A percentile compares a stretch with the other conserved stretches of the same genome.
Conservation (phyloP, 2,888 invertebrate species). For the Scaptomyza parva region DNA sequence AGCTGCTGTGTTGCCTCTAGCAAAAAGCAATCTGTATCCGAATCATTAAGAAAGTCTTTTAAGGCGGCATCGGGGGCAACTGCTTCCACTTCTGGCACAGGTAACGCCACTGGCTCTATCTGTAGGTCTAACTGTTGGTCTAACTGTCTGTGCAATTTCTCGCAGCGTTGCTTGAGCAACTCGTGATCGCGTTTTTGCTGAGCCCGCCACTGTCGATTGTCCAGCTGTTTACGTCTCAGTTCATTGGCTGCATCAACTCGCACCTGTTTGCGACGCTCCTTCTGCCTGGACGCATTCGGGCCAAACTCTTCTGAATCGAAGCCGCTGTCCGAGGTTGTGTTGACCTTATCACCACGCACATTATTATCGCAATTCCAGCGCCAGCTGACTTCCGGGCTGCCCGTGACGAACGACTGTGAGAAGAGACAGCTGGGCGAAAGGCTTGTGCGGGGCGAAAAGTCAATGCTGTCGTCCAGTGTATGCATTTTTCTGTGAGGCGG, state of each 20-base stretch:
- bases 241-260: slow-evolving; percentile 48
- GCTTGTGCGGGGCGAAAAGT: slow-evolving; percentile 74
- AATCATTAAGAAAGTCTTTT: slow-evolving; percentile 80
- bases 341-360: slow-evolving; percentile 34
- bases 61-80: slow-evolving; percentile 44
- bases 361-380: slow-evolving; percentile 71
- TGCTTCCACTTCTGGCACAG: neutral
- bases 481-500: slow-evolving; percentile 73
- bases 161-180: slow-evolving; percentile 77
- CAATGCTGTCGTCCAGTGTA: slow-evolving; percentile 76
- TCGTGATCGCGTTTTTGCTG: slow-evolving; percentile 73
- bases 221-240: slow-evolving; percentile 65
- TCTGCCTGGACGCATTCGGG: slow-evolving; percentile 30
- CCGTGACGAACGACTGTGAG: slow-evolving; percentile 79
- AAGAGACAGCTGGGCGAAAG: slow-evolving; percentile 77
- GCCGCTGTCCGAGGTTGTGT: slow-evolving; percentile 71
- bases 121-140: slow-evolving; percentile 40
- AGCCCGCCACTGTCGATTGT: slow-evolving; percentile 69
- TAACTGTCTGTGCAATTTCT: slow-evolving; percentile 74
- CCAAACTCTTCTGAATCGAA: slow-evolving; percentile 70
- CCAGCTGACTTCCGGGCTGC: slow-evolving; percentile 83
- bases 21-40: slow-evolving; percentile 79
- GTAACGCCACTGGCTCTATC: neutral
- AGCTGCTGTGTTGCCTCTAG: slow-evolving; percentile 81
- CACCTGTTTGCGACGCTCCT: slow-evolving; percentile 53